Evolutionary conservation across 2,888 invertebrate genomes (phyloP).

Genomic region (Leucophora obtusa): DNA sequence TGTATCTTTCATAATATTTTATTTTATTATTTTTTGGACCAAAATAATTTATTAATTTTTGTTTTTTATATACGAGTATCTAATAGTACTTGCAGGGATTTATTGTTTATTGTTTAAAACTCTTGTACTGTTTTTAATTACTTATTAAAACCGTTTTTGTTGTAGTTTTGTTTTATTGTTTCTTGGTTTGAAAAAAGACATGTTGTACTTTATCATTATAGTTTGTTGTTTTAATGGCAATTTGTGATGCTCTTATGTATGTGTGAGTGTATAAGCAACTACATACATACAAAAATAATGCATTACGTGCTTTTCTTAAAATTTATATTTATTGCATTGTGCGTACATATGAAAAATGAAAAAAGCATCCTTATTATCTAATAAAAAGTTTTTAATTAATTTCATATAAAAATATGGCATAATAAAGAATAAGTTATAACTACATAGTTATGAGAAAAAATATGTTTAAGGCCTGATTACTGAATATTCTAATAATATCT

Average conservation of each 20-base stretch:
- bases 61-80: too few species aligned
- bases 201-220: conserved; percentile 11
- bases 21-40: too few species aligned
- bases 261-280: background rate
- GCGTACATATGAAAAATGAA: too few species aligned
- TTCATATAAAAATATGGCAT: conserved; percentile 37
- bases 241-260: conserved; percentile 3
- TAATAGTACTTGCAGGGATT: background rate
- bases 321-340: conserved; percentile 19
- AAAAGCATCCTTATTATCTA: conserved; percentile 26
- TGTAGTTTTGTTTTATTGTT: too few species aligned
- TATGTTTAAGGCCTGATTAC: background rate
- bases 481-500: too few species aligned
- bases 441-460: background rate
- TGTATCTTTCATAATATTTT: too few species aligned
- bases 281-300: conserved; percentile 1
- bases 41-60: too few species aligned
- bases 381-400: conserved; percentile 57
- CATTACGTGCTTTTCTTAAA: conserved; percentile 12
- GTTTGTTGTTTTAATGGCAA: conserved; percentile 38
- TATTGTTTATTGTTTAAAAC: conserved; percentile 35
- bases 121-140: conserved; percentile 42
- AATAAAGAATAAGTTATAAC: background rate
- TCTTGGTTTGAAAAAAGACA: background rate
- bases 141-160: conserved; percentile 27